Conservation (phyloP, 2,888 invertebrate species). For the Dinocampus coccinellae region DNA sequence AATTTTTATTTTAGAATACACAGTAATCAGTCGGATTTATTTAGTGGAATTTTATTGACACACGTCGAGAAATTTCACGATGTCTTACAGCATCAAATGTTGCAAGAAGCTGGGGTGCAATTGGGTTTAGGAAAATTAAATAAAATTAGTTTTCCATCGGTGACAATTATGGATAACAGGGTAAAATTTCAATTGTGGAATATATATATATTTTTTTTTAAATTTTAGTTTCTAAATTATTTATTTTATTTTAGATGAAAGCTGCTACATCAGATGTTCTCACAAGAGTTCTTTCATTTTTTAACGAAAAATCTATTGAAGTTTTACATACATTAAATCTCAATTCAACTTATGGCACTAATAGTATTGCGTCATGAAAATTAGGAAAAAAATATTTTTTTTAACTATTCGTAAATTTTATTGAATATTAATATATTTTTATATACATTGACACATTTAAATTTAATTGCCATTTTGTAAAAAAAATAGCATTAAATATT, state of each 20-base stretch:
- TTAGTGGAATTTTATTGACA: slow-evolving; percentile 35
- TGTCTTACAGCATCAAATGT: slow-evolving; percentile 52
- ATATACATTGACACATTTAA: neutral
- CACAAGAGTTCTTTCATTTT: slow-evolving; percentile 57
- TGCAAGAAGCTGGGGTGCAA: slow-evolving; percentile 49
- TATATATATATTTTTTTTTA: neutral
- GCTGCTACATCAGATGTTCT: slow-evolving; percentile 50
- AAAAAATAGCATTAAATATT: too few relatives aligned
- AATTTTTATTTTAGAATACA: too few relatives aligned
- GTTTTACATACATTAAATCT: slow-evolving; percentile 51
- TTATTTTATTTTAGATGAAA: slow-evolving; percentile 55
- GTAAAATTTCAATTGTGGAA: slow-evolving; percentile 41
- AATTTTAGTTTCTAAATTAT: neutral
- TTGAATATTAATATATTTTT: slow-evolving; percentile 11
- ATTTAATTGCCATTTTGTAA: too few relatives aligned
- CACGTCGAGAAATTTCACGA: slow-evolving; percentile 57
- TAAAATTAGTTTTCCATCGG: slow-evolving; percentile 55
- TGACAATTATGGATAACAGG: slow-evolving; percentile 57
- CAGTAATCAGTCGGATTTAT: too few relatives aligned
- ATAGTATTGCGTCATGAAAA: neutral
- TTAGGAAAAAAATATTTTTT: neutral
- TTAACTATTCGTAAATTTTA: neutral
- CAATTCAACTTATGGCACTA: slow-evolving; percentile 29
- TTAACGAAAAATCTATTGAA: slow-evolving; percentile 59
- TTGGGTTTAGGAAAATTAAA: slow-evolving; percentile 55